Base-by-base conservation (phyloP, 2,797 vertebrate species). In the Sylvilagus floridanus region DNA sequence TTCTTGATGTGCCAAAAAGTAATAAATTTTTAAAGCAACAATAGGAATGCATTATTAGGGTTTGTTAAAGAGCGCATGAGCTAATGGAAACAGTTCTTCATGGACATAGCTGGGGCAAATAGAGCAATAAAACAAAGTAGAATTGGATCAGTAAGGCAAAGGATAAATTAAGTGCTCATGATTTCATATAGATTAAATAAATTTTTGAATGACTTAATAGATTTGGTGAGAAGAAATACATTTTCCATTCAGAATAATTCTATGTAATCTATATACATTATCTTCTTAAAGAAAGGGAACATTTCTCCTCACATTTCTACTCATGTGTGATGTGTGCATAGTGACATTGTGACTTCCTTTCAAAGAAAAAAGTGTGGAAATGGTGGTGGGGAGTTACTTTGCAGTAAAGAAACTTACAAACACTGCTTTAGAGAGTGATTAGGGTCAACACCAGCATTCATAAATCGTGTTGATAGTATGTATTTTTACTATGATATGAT, bases 41-140 rank as follows among this genome's bases (percentile, higher is more conserved):
- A n/a, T 7, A 76, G 72, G 77, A 65, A 5, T n/a, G 83, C 13
- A 66, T 71, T 57, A 87, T 68, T 76, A 32, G 35, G 2, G 11
- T 24, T 63, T 89, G 3, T 87, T 52, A 50, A 89, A 91, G 30
- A 83, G 3, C 4, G 35, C 0, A 19, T 11, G 16, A 90, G 1
- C 13, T 16, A 60, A 35, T 9, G 21, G 35, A 86, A 42, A 84
- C 24, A 42, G 11, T 14, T 78, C 37, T 24, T 60, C 65, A 22
- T 66, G 28, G 9, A 17, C 24, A 37, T 37, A 90, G 14, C 1
- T 79, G 6, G 22, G 87, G 77, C 21, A 77, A 65, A 26, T 30
- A 66, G 14, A 84, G 12, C 8, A 72, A 88, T 37, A 96, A 88
- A 73, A 57, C 62, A 75, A 90, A 79, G 35, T 79, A 37, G 4